phyloP scores from a whole-genome alignment of 2,888 invertebrate genomes.

The Loripinus fragilis region DNA sequence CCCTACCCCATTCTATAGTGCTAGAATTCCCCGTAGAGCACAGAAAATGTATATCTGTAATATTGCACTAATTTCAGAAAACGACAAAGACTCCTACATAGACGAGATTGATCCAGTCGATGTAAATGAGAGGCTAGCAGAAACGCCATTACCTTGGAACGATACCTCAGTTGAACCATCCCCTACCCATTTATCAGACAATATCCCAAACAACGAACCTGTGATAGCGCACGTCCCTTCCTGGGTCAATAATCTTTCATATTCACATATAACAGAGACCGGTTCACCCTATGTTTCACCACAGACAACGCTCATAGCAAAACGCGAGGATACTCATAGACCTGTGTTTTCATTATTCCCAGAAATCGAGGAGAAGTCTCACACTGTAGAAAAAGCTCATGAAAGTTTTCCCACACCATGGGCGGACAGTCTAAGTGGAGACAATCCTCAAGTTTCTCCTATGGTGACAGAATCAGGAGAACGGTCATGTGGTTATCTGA shows the following conservation, averaged over 20 bases:
- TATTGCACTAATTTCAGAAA: constrained; percentile 12
- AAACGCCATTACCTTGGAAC: constrained; percentile 49
- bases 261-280: constrained; percentile 85
- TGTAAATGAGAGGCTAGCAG: constrained; percentile 27
- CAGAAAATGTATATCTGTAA: too few species aligned
- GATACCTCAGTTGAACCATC: constrained; percentile 45
- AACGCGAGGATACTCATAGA: constrained; percentile 50
- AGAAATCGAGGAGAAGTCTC: constrained; percentile 18
- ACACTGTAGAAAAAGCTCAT: constrained; percentile 32
- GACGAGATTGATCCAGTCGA: background rate
- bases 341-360: constrained; percentile 74
- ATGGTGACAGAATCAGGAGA: constrained; percentile 62
- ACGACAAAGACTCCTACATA: background rate
- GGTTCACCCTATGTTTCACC: constrained; percentile 77
- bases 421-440: constrained; percentile 53
- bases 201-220: constrained; percentile 73
- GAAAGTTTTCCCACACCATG: constrained; percentile 64
- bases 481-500: constrained; percentile 64
- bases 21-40: too few species aligned
- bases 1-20: too few species aligned
- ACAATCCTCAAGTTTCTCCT: constrained; percentile 63
- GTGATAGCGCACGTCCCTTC: constrained; percentile 92
- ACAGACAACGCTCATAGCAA: constrained; percentile 69
- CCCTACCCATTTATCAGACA: constrained; percentile 87
- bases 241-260: constrained; percentile 98